Percentiles rank a stretch among this genome's conserved stretches.
These are phyloP conservation scores for Podocnemis expansa DNA, from an alignment of 2,113 vertebrate genomes.

Conservation along the genomic window DNA sequence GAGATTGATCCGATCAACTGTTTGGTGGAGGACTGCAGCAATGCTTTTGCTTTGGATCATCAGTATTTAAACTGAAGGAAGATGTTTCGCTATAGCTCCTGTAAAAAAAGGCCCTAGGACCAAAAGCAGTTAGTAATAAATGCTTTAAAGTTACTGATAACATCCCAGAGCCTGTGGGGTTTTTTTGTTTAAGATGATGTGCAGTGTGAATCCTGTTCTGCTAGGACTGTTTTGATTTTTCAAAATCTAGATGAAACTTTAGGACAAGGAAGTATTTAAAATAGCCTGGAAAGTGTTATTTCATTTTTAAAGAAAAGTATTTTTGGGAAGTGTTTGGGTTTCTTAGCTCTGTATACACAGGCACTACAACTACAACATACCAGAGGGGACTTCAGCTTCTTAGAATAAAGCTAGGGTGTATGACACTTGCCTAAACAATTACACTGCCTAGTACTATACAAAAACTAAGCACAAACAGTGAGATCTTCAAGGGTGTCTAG, in stretches of 20 bases:
- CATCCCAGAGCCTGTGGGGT: neutral
- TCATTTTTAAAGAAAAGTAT: neutral
- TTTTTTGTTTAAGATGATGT: neutral
- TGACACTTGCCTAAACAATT: neutral
- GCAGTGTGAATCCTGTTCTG: accelerated
- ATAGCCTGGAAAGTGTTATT: neutral
- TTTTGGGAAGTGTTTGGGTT: neutral
- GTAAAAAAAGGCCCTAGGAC: neutral
- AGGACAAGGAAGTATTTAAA: neutral
- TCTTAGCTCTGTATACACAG: neutral
- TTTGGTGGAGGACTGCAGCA: neutral
- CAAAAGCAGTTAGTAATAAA: neutral
- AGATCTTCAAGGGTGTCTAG: neutral
- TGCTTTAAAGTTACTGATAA: accelerated
- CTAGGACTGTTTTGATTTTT: neutral
- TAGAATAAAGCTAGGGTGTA: neutral
- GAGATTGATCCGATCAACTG: neutral
- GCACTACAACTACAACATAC: neutral
- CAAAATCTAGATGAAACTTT: accelerated
- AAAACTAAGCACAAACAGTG: neutral
- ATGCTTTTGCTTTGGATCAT: neutral
- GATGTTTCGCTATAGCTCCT: neutral
- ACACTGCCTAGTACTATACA: neutral
- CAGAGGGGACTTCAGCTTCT: neutral
- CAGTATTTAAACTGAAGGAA: neutral